These are phyloP conservation scores for Lithobates sylvaticus DNA, from an alignment of 2,797 vertebrate species.

Conservation along the genomic window DNA sequence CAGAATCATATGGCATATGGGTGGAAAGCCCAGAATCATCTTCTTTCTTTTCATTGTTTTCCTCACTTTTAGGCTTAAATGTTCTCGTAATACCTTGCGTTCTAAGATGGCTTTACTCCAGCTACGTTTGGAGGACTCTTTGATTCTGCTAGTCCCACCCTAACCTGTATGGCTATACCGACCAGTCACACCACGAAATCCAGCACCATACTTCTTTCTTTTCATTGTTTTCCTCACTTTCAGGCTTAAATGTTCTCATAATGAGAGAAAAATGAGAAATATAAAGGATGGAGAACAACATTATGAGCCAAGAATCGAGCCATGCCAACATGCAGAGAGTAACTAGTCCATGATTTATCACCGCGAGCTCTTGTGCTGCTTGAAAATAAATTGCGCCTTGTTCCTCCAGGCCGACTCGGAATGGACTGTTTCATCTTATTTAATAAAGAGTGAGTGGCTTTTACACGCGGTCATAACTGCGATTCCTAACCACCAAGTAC, in stretches of 20 bases:
- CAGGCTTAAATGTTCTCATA: not conserved
- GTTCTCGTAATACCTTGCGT: too few species aligned
- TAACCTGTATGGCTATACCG: too few species aligned
- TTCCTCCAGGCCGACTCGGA: slow-evolving; percentile 36
- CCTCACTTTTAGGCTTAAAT: too few species aligned
- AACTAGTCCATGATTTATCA: slow-evolving; percentile 48
- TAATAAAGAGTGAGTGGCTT: slow-evolving; percentile 37
- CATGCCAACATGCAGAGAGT: slow-evolving; percentile 32
- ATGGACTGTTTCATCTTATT: slow-evolving; percentile 54
- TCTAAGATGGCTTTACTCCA: too few species aligned
- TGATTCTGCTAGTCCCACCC: too few species aligned
- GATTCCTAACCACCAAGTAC: slow-evolving; percentile 16
- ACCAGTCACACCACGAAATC: too few species aligned
- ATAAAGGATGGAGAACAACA: slow-evolving; percentile 14
- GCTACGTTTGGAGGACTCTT: too few species aligned
- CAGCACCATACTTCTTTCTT: too few species aligned
- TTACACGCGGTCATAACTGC: slow-evolving; percentile 30
- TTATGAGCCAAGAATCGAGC: slow-evolving; percentile 22
- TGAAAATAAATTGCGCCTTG: slow-evolving; percentile 51
- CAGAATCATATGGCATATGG: too few species aligned
- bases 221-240: not conserved
- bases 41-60: too few species aligned
- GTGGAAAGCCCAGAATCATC: too few species aligned
- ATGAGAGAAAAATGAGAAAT: slow-evolving; percentile 12
- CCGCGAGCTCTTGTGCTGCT: slow-evolving; percentile 33